Percentiles rank a stretch among this genome's conserved stretches.
Conservation (phyloP, 2,797 vertebrate genomes). For the Falco columbarius region DNA sequence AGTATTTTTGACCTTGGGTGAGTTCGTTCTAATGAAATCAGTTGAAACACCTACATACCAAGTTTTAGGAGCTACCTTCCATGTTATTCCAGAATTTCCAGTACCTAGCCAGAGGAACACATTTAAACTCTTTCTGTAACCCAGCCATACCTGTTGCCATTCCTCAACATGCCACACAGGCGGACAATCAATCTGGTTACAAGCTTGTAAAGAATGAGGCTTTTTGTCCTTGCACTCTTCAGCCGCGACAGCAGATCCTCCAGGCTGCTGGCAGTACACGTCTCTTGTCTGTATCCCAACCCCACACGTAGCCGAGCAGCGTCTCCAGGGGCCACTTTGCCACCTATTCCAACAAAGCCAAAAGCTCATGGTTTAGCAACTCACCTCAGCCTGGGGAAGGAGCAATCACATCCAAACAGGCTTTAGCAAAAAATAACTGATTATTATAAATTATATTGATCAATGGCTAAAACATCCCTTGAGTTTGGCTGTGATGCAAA, state of each 20-base stretch:
- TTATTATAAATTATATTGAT: neutral
- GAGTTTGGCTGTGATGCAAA: neutral
- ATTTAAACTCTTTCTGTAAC: neutral
- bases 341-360: conserved; percentile 77
- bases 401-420: neutral
- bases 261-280: conserved; percentile 81
- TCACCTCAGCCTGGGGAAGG: fast-evolving
- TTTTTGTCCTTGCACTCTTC: conserved; percentile 79
- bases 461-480: neutral
- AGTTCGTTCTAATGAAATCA: neutral
- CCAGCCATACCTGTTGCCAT: conserved; percentile 86
- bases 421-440: neutral
- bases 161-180: conserved; percentile 86
- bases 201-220: conserved; percentile 85
- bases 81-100: neutral
- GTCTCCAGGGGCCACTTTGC: conserved; percentile 84
- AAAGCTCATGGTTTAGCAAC: neutral
- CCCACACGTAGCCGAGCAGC: conserved; percentile 88
- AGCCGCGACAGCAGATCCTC: conserved; percentile 63
- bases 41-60: neutral
- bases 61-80: neutral
- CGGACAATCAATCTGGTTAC: conserved; percentile 90
- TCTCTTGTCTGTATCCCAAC: conserved; percentile 89
- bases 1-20: neutral
- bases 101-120: neutral